Percentiles rank a stretch among this genome's conserved stretches.
Evolutionary conservation across 2,113 vertebrate species (phyloP).

Genomic region (Conger conger): DNA sequence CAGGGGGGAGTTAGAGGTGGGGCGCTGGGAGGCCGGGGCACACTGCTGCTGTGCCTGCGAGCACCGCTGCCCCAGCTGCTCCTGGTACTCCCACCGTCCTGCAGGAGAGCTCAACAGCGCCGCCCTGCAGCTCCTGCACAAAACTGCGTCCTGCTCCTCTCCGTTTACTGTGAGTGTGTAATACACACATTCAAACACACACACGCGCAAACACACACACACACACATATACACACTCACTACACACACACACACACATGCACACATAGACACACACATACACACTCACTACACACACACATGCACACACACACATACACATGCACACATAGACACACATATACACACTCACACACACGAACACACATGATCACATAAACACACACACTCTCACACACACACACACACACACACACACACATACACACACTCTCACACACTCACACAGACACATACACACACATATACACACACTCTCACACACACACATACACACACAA

Average conservation of each 20-base stretch:
- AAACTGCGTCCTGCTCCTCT: neutral
- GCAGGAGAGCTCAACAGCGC: neutral
- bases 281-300: neutral
- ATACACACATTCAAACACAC: neutral
- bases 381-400: too few species aligned
- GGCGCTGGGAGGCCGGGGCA: slow-evolving; percentile 35
- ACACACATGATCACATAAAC: too few species aligned
- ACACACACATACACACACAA: too few species aligned
- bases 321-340: neutral
- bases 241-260: too few species aligned
- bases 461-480: too few species aligned
- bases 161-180: slow-evolving; percentile 60
- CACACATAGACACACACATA: neutral
- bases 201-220: neutral
- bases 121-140: neutral
- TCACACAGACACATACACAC: too few species aligned
- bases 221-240: neutral
- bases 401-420: too few species aligned
- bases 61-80: slow-evolving; percentile 29
- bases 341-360: neutral
- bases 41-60: slow-evolving; percentile 36
- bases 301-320: neutral
- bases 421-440: too few species aligned
- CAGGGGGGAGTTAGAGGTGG: slow-evolving; percentile 29
- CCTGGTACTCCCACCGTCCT: slow-evolving; percentile 12